Evolutionary conservation across 1,140 invertebrate species (phyloP).

Genomic region (Rhagoletis zephyria): DNA sequence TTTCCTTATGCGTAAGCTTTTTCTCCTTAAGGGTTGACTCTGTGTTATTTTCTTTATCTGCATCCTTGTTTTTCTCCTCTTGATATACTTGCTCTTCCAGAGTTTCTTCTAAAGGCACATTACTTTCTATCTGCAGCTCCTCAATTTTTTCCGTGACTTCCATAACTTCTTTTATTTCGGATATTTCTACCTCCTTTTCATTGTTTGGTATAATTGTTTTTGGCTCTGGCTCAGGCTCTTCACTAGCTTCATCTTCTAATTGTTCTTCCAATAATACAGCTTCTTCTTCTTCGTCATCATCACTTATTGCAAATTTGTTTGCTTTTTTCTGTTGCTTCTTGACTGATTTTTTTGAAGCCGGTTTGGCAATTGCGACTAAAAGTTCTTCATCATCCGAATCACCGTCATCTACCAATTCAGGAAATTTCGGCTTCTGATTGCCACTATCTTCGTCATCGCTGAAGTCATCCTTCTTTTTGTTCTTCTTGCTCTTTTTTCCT

Average conservation of each 20-base stretch:
- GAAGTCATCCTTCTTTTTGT: constrained; percentile 67
- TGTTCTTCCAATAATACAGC: constrained; percentile 53
- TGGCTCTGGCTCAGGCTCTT: constrained; percentile 57
- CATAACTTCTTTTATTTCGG: constrained; percentile 51
- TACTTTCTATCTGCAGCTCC: constrained; percentile 42
- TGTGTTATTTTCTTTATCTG: constrained; percentile 54
- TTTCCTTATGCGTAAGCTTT: constrained; percentile 93
- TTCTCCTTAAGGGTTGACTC: constrained; percentile 75
- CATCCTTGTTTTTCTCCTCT: constrained; percentile 59
- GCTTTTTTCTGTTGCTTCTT: constrained; percentile 66
- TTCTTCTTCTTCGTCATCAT: constrained; percentile 60
- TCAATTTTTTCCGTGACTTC: constrained; percentile 31
- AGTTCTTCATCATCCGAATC: constrained; percentile 59
- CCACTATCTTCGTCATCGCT: constrained; percentile 62
- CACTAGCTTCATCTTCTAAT: constrained; percentile 59
- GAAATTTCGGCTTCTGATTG: constrained; percentile 49
- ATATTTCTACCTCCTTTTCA: constrained; percentile 50
- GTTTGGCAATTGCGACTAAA: constrained; percentile 58
- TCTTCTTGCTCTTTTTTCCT: constrained; percentile 66
- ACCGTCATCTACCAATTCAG: constrained; percentile 55
- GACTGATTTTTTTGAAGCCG: constrained; percentile 62
- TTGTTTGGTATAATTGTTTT: constrained; percentile 60
- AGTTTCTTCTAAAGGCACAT: neutral
- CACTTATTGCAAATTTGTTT: constrained; percentile 64
- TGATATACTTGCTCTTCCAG: neutral